Base-by-base conservation (phyloP, 2,888 invertebrate genomes). In the Mactromeris polynyma region DNA sequence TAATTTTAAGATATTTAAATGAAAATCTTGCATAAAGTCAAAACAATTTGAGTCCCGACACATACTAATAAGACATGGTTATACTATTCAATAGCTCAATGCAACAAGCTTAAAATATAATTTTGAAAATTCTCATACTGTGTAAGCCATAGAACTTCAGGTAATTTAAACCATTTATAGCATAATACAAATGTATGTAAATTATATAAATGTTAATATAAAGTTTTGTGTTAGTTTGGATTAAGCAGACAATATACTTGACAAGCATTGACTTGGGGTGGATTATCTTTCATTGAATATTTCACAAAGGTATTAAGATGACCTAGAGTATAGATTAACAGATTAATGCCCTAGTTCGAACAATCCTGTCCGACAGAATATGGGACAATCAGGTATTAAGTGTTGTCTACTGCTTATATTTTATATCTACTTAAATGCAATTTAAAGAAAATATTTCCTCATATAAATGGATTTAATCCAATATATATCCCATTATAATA, bases 261-360 rank as follows among this genome's bases (percentile, higher is more conserved):
- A 31, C 31, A 33, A 33, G 31, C 17, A 73, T 73, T 73, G 73
- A 73, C 73, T 73, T 73, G 4, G 17, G 11, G 19, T 73, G 33
- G 73, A 73, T 73, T 73, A 73, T 73, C 33, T 73, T 73, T 19
- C 73, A 33, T 73, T 33, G 14, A 36, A 73, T 33, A 73, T 73
- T 36, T 17, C 26, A 73, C 17, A 33, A 33, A 33, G 36, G 73
- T 33, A 73, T 73, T 73, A 73, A 69, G 19, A 26, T 73, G 73
- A 73, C 36, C 73, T 17, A 73, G 73, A 36, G 73, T 11, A 33
- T 33, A 73, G 73, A 36, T 73, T 73, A 33, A 33, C 1, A 73
- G 73, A 73, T 73, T 73, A 73, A 17, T 73, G 73, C 17, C 73
- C 73, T 19, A 73, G 36, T 73, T 73, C 19, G 33, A 73, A 14